Conservation (phyloP, 2,888 invertebrate genomes). For the Rotaria magnacalcarata region DNA sequence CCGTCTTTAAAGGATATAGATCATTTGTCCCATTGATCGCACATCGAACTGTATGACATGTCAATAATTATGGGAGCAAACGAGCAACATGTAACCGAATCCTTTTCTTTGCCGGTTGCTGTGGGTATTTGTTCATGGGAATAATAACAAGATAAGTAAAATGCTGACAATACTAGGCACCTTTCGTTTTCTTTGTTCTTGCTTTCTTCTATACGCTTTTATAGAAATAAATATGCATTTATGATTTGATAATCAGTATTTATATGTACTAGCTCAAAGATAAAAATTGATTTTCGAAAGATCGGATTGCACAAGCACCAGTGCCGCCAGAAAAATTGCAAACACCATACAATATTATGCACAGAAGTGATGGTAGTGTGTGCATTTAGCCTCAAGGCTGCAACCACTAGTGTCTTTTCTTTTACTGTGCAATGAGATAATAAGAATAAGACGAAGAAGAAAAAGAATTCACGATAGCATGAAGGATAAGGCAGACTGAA, state of each 20-base stretch:
- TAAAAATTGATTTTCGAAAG: background rate
- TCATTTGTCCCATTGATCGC: background rate
- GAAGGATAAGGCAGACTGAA: constrained; percentile 7
- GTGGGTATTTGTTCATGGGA: background rate
- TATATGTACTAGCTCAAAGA: background rate
- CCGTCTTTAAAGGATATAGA: too few relatives aligned
- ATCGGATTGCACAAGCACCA: background rate
- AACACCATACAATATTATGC: background rate
- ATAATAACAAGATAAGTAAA: background rate
- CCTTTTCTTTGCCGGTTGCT: background rate
- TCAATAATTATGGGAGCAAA: background rate
- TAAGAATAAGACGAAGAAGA: background rate
- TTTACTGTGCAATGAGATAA: constrained; percentile 6
- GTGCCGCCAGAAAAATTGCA: background rate
- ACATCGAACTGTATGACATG: background rate
- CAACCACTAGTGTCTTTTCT: background rate
- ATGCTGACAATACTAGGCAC: background rate
- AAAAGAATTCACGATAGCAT: constrained; percentile 23
- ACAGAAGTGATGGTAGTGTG: background rate
- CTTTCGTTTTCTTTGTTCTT: background rate
- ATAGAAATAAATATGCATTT: background rate
- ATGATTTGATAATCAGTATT: background rate
- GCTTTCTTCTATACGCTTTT: background rate
- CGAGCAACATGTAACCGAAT: background rate
- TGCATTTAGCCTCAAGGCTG: constrained; percentile 19